Evolutionary conservation across 2,797 vertebrate genomes (phyloP).

Genomic region (Lagocephalus sceleratus): DNA sequence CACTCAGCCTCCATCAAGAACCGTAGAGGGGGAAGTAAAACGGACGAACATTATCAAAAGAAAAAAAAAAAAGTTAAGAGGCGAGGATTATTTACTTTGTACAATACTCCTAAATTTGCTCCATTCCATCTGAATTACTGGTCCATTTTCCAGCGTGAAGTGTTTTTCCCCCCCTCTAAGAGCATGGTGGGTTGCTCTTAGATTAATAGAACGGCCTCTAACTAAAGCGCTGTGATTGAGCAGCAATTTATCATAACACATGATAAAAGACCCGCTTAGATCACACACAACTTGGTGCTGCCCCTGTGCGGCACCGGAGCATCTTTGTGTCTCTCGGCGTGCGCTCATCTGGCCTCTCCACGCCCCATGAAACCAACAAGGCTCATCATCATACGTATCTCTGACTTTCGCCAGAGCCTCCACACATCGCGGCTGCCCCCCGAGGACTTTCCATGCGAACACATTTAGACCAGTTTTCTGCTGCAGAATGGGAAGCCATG

Average conservation of each 20-base stretch:
- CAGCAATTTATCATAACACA: slow-evolving; percentile 58
- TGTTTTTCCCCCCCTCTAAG: slow-evolving; percentile 41
- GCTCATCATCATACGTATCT: slow-evolving; percentile 48
- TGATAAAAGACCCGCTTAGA: slow-evolving; percentile 33
- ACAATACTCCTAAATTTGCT: slow-evolving; percentile 44
- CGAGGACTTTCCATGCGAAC: slow-evolving; percentile 3
- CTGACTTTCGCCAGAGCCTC: slow-evolving; percentile 44
- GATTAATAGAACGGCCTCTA: slow-evolving; percentile 64
- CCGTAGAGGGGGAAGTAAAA: slow-evolving; percentile 43
- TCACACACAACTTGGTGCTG: slow-evolving; percentile 36
- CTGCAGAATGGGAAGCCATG: too few species aligned
- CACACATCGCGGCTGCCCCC: neutral
- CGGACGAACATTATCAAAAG: slow-evolving; percentile 24
- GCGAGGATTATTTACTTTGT: slow-evolving; percentile 53
- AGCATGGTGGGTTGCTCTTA: slow-evolving; percentile 33
- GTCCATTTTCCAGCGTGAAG: slow-evolving; percentile 50
- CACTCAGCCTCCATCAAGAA: slow-evolving; percentile 28
- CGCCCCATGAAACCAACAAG: slow-evolving; percentile 44
- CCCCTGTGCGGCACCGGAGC: slow-evolving; percentile 25
- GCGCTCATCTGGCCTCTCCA: too few species aligned
- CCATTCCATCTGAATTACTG: slow-evolving; percentile 33
- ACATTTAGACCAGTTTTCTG: too few species aligned
- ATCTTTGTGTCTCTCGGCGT: slow-evolving; percentile 16
- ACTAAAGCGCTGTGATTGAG: slow-evolving; percentile 53
- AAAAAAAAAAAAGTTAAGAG: slow-evolving; percentile 7